Evolutionary conservation across 1,140 invertebrate species (phyloP).

Genomic region (Agrilus planipennis): DNA sequence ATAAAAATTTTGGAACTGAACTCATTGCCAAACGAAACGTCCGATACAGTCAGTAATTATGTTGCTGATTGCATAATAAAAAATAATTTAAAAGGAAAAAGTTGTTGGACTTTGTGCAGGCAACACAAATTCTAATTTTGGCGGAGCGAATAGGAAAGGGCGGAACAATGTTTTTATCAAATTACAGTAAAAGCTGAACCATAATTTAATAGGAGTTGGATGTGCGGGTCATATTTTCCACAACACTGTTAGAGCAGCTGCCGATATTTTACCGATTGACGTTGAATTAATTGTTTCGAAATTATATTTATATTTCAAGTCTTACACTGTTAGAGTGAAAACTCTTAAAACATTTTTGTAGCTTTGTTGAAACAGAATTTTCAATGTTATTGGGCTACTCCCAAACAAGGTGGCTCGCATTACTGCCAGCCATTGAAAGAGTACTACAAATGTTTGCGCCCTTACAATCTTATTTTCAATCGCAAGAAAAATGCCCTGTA

Average conservation of each 20-base stretch:
- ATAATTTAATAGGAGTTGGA: slow-evolving; percentile 14
- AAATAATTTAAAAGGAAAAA: slow-evolving; percentile 15
- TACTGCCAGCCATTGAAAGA: slow-evolving; percentile 17
- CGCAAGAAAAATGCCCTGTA: slow-evolving; percentile 12
- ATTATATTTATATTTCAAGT: slow-evolving; percentile 25
- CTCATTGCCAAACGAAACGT: slow-evolving; percentile 9
- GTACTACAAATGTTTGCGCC: slow-evolving; percentile 12
- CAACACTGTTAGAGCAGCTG: slow-evolving; percentile 17
- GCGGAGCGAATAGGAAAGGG: slow-evolving; percentile 16
- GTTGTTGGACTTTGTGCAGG: slow-evolving; percentile 23
- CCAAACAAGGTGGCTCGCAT: slow-evolving; percentile 19
- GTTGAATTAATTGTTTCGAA: slow-evolving; percentile 20
- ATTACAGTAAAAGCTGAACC: slow-evolving; percentile 14
- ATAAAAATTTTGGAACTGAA: slow-evolving; percentile 12
- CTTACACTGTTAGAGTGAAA: slow-evolving; percentile 22
- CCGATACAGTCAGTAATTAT: slow-evolving; percentile 12
- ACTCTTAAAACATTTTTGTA: slow-evolving; percentile 21
- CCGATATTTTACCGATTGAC: slow-evolving; percentile 20
- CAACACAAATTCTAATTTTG: slow-evolving; percentile 27
- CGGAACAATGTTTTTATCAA: slow-evolving; percentile 18
- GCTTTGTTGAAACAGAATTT: slow-evolving; percentile 17
- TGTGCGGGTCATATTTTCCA: slow-evolving; percentile 24
- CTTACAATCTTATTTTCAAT: slow-evolving; percentile 16
- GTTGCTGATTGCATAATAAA: slow-evolving; percentile 8
- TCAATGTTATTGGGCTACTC: slow-evolving; percentile 12